phyloP scores from a whole-genome alignment of 1,140 invertebrate species.

The Littorina saxatilis region DNA sequence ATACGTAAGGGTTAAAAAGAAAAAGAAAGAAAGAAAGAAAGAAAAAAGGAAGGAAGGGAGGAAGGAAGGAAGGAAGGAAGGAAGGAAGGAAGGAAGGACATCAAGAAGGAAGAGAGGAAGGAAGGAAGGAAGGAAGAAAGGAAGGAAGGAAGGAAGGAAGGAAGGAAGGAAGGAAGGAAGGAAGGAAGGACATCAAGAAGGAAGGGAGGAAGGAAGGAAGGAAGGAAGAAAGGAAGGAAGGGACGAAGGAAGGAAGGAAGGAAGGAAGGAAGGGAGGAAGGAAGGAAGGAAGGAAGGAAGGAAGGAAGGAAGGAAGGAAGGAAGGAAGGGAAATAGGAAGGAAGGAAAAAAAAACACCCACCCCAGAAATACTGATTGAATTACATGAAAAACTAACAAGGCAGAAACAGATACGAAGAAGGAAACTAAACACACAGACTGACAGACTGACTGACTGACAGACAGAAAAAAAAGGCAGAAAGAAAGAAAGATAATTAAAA shows the following conservation, averaged over 20 bases:
- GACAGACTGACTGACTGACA: too few species aligned
- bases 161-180: slow-evolving; percentile 49
- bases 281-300: slow-evolving; percentile 48
- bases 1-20: slow-evolving; percentile 31
- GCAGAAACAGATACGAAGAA: background rate
- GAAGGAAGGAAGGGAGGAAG: slow-evolving; percentile 48
- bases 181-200: slow-evolving; percentile 37
- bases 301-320: background rate
- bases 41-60: background rate
- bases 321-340: too few species aligned
- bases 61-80: slow-evolving; percentile 2
- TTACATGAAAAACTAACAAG: background rate
- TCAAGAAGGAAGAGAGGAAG: slow-evolving; percentile 23
- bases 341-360: background rate
- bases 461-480: too few species aligned
- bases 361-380: background rate
- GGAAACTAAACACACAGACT: background rate
- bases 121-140: slow-evolving; percentile 38
- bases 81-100: slow-evolving; percentile 37
- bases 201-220: slow-evolving; percentile 46
- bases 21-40: slow-evolving; percentile 32
- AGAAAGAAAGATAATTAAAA: too few species aligned
- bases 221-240: slow-evolving; percentile 41
- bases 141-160: slow-evolving; percentile 48
- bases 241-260: slow-evolving; percentile 44